These are phyloP conservation scores for Rostratula benghalensis DNA, from an alignment of 2,113 vertebrate genomes.

Conservation along the genomic window DNA sequence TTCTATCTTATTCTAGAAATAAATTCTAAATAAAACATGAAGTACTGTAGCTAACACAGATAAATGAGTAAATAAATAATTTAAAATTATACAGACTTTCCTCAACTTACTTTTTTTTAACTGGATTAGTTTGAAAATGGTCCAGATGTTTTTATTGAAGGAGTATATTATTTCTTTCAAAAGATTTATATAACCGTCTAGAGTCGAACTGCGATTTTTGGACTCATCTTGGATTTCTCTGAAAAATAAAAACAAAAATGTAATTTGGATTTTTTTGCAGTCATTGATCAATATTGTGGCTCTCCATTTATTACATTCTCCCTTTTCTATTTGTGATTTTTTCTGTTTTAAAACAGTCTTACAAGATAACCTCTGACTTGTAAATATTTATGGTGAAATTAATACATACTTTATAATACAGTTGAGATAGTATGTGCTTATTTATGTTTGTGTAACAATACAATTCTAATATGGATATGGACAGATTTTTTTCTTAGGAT, in stretches of 20 bases:
- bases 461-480: neutral
- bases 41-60: neutral
- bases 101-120: neutral
- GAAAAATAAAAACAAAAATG: neutral
- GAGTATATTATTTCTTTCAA: neutral
- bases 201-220: neutral
- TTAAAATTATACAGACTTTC: neutral
- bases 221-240: neutral
- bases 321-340: neutral
- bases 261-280: neutral
- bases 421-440: neutral
- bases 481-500: neutral
- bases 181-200: neutral
- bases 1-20: neutral
- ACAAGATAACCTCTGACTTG: slow-evolving; percentile 1
- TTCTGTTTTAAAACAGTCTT: neutral
- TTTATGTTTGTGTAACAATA: neutral
- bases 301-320: neutral
- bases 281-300: neutral
- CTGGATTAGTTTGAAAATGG: neutral
- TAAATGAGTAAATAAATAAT: neutral
- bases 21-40: neutral
- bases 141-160: neutral
- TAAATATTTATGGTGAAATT: slow-evolving; percentile 28
- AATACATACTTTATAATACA: slow-evolving; percentile 46